phyloP scores from a whole-genome alignment of 1,140 invertebrate genomes.

The Venustaconcha ellipsiformis region DNA sequence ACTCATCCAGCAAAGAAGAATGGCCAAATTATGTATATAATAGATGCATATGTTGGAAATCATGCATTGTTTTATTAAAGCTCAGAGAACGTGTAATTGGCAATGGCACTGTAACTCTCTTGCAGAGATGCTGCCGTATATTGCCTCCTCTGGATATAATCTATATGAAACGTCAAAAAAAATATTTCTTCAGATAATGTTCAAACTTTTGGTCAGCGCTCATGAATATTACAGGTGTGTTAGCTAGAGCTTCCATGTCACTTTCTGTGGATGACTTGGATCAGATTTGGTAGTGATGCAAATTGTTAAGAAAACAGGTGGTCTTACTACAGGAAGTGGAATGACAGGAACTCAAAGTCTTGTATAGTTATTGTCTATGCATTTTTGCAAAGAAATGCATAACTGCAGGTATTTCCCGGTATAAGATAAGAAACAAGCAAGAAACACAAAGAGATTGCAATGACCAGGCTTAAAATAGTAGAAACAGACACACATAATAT shows the following conservation, averaged over 20 bases:
- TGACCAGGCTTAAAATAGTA: no score
- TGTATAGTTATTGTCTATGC: no score
- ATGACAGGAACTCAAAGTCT: slow-evolving; percentile 17
- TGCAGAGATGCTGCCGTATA: slow-evolving; percentile 56
- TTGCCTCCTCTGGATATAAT: slow-evolving; percentile 61
- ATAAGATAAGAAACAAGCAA: no score
- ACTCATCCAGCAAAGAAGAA: slow-evolving; percentile 3
- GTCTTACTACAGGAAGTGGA: slow-evolving; percentile 15
- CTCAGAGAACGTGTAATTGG: slow-evolving; percentile 50
- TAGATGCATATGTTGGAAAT: slow-evolving; percentile 44
- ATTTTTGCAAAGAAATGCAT: no score
- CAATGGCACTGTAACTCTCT: slow-evolving; percentile 31
- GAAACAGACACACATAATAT: no score
- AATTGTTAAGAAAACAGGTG: slow-evolving; percentile 42
- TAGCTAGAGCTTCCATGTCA: slow-evolving; percentile 36
- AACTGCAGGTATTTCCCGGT: no score
- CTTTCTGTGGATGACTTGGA: slow-evolving; percentile 67
- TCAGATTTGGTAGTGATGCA: slow-evolving; percentile 51
- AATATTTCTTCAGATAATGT: slow-evolving; percentile 69
- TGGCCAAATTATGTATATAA: slow-evolving; percentile 31
- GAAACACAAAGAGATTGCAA: no score
- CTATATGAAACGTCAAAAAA: slow-evolving; percentile 69
- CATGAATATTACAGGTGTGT: slow-evolving; percentile 45
- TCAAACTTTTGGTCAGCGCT: slow-evolving; percentile 39
- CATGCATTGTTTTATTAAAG: slow-evolving; percentile 31